Evolutionary conservation across 2,113 vertebrate genomes (phyloP), one percentile per base, ranked within the genome.

Genomic region (Acanthochromis polyacanthus): DNA sequence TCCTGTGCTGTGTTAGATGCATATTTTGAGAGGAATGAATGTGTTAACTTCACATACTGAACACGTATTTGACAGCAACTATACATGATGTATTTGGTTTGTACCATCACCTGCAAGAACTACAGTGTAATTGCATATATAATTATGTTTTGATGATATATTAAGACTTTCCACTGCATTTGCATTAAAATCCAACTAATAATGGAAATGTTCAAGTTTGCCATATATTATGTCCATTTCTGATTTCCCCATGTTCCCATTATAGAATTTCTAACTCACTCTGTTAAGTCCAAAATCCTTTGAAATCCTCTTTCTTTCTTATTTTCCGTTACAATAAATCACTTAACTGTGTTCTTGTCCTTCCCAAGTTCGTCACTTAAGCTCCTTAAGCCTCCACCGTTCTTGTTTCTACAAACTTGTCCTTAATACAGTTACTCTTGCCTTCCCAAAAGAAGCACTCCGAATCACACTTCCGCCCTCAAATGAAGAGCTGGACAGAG

Each of bases 371-470:
- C 1, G 75, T 81, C 38, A 38, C 70, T 77, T 84, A 62, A 79
- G 52, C 74, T 75, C 30, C 40, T 50, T 74, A 65, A 80, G 28
- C 45, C 0, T 0, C 50, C 10, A 11, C 28, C 45, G 19, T 81
- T 83, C 61, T 67, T 58, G 20, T 32, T 17, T 81, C 75, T 92
- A 94, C 75, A 94, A 88, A 91, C 93, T 94, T 22, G 93, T 94
- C 82, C 89, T 89, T 50, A 94, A 40, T 10, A 94, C 89, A 0
- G 93, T 94, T 19, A 94, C 91, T 57, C 91, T 85, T 1, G 91
- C 71, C 40, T 89, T 92, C 40, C 87, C 82, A 40, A 92, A 93
- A 52, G 89, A 91, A 9, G 85, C 85, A 5, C 84, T 91, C 58
- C 71, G 83, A 61, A 56, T 78, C 19, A 75, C 32, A 4, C 52